Evolutionary conservation across 2,888 invertebrate species (phyloP).

Genomic region (Protonemura montana): DNA sequence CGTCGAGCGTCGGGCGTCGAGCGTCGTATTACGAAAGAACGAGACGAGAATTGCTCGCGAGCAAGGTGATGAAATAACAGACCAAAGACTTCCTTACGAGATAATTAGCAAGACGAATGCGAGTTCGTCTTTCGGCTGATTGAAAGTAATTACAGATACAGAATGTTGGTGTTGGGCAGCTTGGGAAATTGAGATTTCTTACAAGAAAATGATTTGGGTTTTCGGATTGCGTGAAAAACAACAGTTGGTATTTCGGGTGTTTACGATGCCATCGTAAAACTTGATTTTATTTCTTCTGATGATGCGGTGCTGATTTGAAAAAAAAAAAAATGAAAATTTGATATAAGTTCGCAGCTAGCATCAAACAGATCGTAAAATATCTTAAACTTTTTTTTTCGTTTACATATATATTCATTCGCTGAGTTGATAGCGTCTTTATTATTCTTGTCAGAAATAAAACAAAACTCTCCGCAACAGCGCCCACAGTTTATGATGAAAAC

Average conservation of each 20-base stretch:
- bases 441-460: not conserved
- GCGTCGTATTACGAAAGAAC: not conserved
- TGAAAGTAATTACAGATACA: too few species aligned
- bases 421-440: not conserved
- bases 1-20: not conserved
- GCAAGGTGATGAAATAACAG: slow-evolving; percentile 1
- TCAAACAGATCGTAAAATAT: not conserved
- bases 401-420: not conserved
- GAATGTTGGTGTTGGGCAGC: too few species aligned
- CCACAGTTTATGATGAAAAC: not conserved
- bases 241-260: not conserved
- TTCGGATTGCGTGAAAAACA: not conserved
- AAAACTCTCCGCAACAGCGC: not conserved
- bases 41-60: not conserved
- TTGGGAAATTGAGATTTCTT: not conserved
- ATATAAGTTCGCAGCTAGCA: not conserved
- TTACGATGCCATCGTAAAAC: not conserved
- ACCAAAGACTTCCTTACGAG: not conserved
- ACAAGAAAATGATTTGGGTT: not conserved
- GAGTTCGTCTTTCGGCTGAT: not conserved
- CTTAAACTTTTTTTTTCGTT: not conserved
- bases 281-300: not conserved
- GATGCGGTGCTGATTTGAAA: not conserved
- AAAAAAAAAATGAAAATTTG: not conserved
- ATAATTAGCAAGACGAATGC: not conserved